Evolutionary conservation across 2,888 invertebrate species (phyloP), one percentile per base, ranked within the genome.

Genomic region (Pachycephus smyrnensis): DNA sequence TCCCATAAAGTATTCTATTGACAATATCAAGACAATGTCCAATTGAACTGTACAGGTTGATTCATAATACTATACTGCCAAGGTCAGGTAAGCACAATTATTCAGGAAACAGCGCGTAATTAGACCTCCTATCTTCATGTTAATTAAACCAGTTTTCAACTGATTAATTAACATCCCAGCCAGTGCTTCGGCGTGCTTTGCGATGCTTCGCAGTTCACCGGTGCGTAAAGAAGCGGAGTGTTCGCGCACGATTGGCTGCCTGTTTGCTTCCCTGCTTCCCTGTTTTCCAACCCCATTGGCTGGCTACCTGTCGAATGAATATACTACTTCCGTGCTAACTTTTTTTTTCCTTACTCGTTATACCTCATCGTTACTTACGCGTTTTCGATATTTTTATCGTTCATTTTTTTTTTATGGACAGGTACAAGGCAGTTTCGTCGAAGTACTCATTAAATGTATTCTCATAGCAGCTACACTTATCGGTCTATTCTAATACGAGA

Each of bases 101-200:
- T 73, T 73, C 68, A 23, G 32, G 76, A 76, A 69, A 69, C 33
- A 69, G 68, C 71, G 76, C 69, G 79, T 84, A 85, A 84, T 85
- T 84, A 85, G 80, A 84, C 79, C 80, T 80, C 75, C 75, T 84
- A 84, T 82, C 85, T 80, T 81, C 77, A 75, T 76, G 80, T 73
- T 82, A 85, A 85, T 85, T 85, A 85, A 84, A 85, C 82, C 80
- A 80, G 80, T 83, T 81, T 83, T 80, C 79, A 80, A 77, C 80
- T 80, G 80, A 83, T 84, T 84, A 83, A 84, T 85, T 84, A 84
- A 76, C 75, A 55, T 55, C 55, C 55, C 23, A 55, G 23, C 23
- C 6, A 55, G 55, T 55, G 55, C 9, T 55, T 55, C 55, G 40
- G 40, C 40, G 23, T 40, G 40, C 40, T 23, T 40, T 6, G 55